A percentile compares a stretch with the other conserved stretches of the same genome.
Evolutionary conservation across 2,888 invertebrate genomes (phyloP).

Genomic region (Sesamia inferens): DNA sequence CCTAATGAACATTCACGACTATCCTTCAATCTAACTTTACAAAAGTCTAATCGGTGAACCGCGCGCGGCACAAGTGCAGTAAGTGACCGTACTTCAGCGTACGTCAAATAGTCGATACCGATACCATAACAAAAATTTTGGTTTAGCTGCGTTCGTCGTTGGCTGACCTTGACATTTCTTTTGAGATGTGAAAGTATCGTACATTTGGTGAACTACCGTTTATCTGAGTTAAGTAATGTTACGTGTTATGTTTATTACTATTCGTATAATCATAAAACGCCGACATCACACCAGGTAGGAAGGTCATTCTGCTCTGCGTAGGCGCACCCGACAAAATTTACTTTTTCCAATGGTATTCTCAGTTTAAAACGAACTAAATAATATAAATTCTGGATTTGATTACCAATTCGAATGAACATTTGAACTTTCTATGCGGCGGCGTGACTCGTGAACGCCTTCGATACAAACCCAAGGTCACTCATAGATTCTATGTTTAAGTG

Average conservation of each 20-base stretch:
- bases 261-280: constrained; percentile 64
- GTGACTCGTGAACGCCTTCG: constrained; percentile 54
- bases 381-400: constrained; percentile 55
- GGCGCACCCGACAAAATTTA: constrained; percentile 49
- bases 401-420: constrained; percentile 56
- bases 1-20: constrained; percentile 40
- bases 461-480: constrained; percentile 55
- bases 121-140: constrained; percentile 28
- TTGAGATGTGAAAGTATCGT: constrained; percentile 69
- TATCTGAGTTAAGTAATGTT: constrained; percentile 72
- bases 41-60: constrained; percentile 27
- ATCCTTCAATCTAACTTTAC: constrained; percentile 30
- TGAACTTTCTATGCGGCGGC: constrained; percentile 58
- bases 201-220: constrained; percentile 66
- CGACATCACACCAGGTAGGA: constrained; percentile 52
- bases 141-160: constrained; percentile 23
- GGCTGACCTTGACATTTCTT: constrained; percentile 66
- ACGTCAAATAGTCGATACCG: constrained; percentile 6
- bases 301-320: constrained; percentile 51
- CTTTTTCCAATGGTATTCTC: constrained; percentile 33
- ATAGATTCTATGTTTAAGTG: constrained; percentile 47
- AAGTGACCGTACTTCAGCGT: neutral
- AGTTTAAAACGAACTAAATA: constrained; percentile 28
- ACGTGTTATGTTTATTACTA: constrained; percentile 70
- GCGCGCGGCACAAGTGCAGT: neutral